Evolutionary conservation across 2,888 invertebrate genomes (phyloP).

Genomic region (Apoda limacodes): DNA sequence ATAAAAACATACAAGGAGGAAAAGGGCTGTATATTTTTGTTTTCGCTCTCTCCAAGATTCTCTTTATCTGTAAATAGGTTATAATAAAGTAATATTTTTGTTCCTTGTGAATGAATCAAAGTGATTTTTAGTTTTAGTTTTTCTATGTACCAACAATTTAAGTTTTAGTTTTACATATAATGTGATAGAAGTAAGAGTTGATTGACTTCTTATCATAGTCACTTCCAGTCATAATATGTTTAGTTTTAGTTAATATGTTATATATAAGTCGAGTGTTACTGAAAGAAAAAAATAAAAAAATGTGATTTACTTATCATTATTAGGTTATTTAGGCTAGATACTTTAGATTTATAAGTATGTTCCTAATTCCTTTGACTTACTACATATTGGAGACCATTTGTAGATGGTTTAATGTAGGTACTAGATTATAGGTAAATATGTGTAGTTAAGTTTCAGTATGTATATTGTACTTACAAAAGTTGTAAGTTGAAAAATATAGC

Average conservation of each 20-base stretch:
- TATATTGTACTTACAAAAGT: conserved; percentile 43
- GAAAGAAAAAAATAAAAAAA: conserved; percentile 40
- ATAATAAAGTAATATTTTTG: conserved; percentile 33
- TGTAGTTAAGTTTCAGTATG: conserved; percentile 51
- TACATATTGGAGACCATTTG: too few relatives aligned
- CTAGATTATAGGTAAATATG: conserved; percentile 33
- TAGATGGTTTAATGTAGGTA: too few relatives aligned
- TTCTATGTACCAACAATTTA: conserved; percentile 35
- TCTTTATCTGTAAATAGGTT: conserved; percentile 5
- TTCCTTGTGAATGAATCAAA: conserved; percentile 42
- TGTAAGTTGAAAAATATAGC: conserved; percentile 27
- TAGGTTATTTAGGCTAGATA: conserved; percentile 42
- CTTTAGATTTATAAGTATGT: too few relatives aligned
- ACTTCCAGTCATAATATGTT: conserved; percentile 70
- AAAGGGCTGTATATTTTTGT: conserved; percentile 35
- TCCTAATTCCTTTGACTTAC: too few relatives aligned
- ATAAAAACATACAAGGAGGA: conserved; percentile 26
- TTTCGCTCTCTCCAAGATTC: conserved; percentile 12
- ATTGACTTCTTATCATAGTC: conserved; percentile 61
- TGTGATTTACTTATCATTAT: conserved; percentile 47
- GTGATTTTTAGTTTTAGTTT: conserved; percentile 12
- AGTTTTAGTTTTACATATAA: conserved; percentile 35
- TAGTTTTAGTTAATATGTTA: conserved; percentile 54
- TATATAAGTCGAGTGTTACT: conserved; percentile 36
- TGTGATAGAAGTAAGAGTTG: conserved; percentile 59